Conservation (phyloP, 2,113 vertebrate genomes). For the Malurus cyaneus region DNA sequence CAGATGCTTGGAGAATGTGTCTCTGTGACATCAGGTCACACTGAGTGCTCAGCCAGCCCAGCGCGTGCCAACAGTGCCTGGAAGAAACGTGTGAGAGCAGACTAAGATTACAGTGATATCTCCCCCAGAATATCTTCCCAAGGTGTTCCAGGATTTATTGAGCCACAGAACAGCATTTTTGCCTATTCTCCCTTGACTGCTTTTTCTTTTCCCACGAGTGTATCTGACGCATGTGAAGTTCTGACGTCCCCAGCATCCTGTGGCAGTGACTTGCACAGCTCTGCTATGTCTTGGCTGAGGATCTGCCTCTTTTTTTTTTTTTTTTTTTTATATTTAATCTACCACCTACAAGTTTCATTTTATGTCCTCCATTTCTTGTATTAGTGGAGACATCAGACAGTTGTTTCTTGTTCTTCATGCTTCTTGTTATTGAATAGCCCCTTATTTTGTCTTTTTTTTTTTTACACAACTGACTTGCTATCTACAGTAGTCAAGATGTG, state of each 20-base stretch:
- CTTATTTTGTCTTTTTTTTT: neutral
- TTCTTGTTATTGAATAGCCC: slow-evolving; percentile 26
- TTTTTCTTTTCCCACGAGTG: neutral
- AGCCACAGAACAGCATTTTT: neutral
- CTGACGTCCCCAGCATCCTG: neutral
- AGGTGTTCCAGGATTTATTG: neutral
- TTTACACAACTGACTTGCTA: neutral
- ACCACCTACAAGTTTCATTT: slow-evolving; percentile 39
- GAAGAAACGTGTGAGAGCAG: neutral
- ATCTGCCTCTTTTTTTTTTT: neutral
- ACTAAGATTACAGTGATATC: neutral
- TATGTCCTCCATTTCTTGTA: slow-evolving; percentile 19
- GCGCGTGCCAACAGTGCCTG: neutral
- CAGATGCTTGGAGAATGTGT: neutral
- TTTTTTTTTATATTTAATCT: neutral
- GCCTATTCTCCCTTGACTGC: neutral
- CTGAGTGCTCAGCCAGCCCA: neutral
- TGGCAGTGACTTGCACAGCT: neutral
- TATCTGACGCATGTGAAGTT: neutral
- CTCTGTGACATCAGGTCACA: neutral
- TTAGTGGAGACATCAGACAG: neutral
- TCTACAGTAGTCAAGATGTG: neutral
- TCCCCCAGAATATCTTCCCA: neutral
- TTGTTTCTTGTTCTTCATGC: neutral
- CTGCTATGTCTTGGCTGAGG: neutral